Base-by-base conservation (phyloP, 2,797 vertebrate genomes). In the Malurus splendens region DNA sequence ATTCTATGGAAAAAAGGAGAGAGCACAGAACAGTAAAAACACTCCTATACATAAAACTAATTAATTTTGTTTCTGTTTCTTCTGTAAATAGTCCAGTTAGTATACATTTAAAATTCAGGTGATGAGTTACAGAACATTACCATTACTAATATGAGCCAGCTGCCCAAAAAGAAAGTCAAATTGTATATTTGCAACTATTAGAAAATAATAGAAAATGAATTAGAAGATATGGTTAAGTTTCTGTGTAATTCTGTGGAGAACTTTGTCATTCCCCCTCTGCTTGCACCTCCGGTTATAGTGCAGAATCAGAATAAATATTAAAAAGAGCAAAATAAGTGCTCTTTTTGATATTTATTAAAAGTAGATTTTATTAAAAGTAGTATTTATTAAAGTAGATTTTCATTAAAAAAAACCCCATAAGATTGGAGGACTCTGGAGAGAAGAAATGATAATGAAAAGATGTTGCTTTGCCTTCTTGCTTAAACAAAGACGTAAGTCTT, bases 361-460 rank as follows among this genome's bases (percentile, higher is more conserved):
- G 4, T 16, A 33, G 17, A 41, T 80, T 54, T 20, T 61, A 5
- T 36, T 3, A 1, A 39, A 64, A 60, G 36, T 36, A 36, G 36
- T 36, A 36, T 12, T 36, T 36, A 36, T 36, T 36, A 36, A 44
- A 71, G 4, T 16, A 33, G 17, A 41, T 80, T 54, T 20, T 61
- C 0, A 5, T 36, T 3, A 0, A 64, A 64, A 60, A 76, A 12
- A 1, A 5, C 9, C n/a, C 39, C 36, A 36, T 79, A 32, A 23
- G 51, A 57, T 28, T 68, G 52, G 71, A 54, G 5, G 18, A 50
- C 30, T 59, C 8, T 5, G 8, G 8, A 9, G 23, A 44, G 47
- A 64, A 60, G 6, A 32, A 64, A 51, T 20, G 3, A 25, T 36
- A 25, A 17, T 4, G 6, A 32, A 27, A 36, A 7, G 14, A n/a